Evolutionary conservation across 2,797 vertebrate genomes (phyloP), one percentile per base, ranked within the genome.

Genomic region (Pelobates cultripes): DNA sequence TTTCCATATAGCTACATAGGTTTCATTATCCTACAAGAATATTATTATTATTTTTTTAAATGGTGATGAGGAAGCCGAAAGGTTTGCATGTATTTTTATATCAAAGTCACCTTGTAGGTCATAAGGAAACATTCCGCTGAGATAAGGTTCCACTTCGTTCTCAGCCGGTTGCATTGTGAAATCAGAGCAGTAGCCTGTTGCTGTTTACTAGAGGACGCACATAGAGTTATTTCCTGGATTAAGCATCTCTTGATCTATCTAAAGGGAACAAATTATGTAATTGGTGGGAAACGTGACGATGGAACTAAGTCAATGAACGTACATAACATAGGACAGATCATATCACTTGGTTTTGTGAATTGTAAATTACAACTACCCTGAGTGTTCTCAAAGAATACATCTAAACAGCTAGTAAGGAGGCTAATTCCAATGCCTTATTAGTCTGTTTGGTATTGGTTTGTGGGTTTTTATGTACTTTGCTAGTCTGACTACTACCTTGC

Each of bases 101-200:
- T 7, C 80, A 82, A 82, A 70, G 75, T 82, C 74, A 82, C 75
- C 75, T 78, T 70, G 55, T 77, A 17, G 42, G 45, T 68, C 41
- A 15, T 41, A 68, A 68, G 75, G 28, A 78, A 60, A 77, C 69
- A 68, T 82, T 82, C 80, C 75, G 75, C 40, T 40, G 68, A 71
- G 60, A 67, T 82, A 40, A 72, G 15, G 75, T 81, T 76, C 70
- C 73, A 70, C 40, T 44, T 6, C 53, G 67, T 55, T 8, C 68
- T 44, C 12, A 53, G 68, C 60, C 69, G 70, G 7, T 64, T 8
- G 63, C 45, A 76, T 51, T 15, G 41, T 73, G 74, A 71, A 76
- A 72, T 60, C 15, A 10, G 60, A 82, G 43, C 43, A 43, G 10
- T 55, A 53, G 15, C 40, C 13, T 3, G 57, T 41, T 51, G 61